Evolutionary conservation across 2,113 vertebrate genomes (phyloP).

Genomic region (Colistium nudipinnis): DNA sequence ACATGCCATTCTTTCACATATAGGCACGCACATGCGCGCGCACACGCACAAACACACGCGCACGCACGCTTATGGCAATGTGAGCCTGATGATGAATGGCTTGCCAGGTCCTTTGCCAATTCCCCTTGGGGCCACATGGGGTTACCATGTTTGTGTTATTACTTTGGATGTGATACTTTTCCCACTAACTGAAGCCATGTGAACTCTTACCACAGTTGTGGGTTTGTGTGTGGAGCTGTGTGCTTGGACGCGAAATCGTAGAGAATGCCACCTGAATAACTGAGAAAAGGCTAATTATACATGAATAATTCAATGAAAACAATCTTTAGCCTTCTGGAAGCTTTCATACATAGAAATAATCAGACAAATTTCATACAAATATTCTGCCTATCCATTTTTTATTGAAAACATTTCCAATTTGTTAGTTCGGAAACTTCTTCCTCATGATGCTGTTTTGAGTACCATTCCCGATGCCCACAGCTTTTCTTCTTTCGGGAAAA

Average conservation of each 20-base stretch:
- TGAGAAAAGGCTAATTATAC: constrained; percentile 5
- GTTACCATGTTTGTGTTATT: constrained; percentile 71
- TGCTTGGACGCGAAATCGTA: constrained; percentile 15
- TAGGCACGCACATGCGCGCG: neutral
- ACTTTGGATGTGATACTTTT: constrained; percentile 72
- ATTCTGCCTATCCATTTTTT: too few species aligned
- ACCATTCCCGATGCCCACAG: neutral
- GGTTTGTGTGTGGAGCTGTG: constrained; percentile 25
- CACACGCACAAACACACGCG: constrained; percentile 7
- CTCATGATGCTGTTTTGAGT: neutral
- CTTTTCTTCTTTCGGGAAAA: neutral
- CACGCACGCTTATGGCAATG: constrained; percentile 39
- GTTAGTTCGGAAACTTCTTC: too few species aligned
- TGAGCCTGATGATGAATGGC: constrained; percentile 64
- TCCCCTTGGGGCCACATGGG: constrained; percentile 50
- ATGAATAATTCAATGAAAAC: too few species aligned
- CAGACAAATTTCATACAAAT: too few species aligned
- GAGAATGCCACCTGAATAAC: constrained; percentile 14
- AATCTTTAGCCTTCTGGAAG: too few species aligned
- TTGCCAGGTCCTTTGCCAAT: constrained; percentile 65
- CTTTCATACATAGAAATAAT: too few species aligned
- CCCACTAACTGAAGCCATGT: constrained; percentile 73
- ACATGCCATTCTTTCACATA: too few species aligned
- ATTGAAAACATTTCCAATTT: too few species aligned
- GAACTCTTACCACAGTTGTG: constrained; percentile 52